Conservation (phyloP, 1,140 invertebrate genomes). For the Hetaerina americana region DNA sequence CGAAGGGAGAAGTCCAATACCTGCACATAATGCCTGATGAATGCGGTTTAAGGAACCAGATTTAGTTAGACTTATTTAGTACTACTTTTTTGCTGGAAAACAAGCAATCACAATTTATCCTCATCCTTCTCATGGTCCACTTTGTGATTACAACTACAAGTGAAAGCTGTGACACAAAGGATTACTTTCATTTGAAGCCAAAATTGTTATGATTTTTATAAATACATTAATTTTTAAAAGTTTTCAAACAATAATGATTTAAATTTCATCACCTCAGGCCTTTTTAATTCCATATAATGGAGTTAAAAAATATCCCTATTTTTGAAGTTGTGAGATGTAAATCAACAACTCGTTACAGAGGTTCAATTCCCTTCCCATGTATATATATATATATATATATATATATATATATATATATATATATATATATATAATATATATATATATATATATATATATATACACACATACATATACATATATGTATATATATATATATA, state of each 20-base stretch:
- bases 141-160: slow-evolving; percentile 2
- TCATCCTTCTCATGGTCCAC: slow-evolving; percentile 1
- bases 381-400: no score
- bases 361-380: background rate
- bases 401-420: no score
- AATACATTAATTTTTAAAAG: slow-evolving; percentile 1
- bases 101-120: slow-evolving; percentile 1
- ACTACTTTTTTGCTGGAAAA: background rate
- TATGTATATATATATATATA: no score
- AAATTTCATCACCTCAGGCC: background rate
- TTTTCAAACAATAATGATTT: background rate
- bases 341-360: background rate
- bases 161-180: slow-evolving; percentile 4
- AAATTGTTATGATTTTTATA: slow-evolving; percentile 5
- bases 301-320: background rate
- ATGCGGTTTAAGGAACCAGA: background rate
- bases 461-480: no score
- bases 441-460: no score
- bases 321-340: background rate
- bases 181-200: slow-evolving; percentile 4
- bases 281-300: background rate
- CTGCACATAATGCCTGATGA: background rate
- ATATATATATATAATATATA: no score
- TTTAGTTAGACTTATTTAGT: background rate
- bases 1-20: background rate